Evolutionary conservation across 2,888 invertebrate species (phyloP).

Genomic region (Protophormia terraenovae): DNA sequence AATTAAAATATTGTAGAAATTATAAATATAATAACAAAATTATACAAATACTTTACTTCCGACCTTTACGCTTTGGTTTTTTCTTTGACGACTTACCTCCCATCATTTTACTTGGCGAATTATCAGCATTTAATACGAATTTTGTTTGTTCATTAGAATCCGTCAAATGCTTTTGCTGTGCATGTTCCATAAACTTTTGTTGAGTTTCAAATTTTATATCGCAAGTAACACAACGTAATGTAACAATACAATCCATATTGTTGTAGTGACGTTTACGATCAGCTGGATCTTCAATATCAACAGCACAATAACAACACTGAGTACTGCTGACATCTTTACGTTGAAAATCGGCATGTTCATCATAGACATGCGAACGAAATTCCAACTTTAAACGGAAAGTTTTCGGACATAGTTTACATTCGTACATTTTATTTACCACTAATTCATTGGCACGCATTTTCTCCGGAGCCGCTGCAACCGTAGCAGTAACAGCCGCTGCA

Average conservation of each 20-base stretch:
- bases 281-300: slow-evolving; percentile 80
- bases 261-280: slow-evolving; percentile 81
- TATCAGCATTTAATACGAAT: slow-evolving; percentile 68
- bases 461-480: slow-evolving; percentile 73
- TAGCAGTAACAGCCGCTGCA: slow-evolving; percentile 68
- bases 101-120: slow-evolving; percentile 72
- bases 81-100: slow-evolving; percentile 46
- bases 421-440: slow-evolving; percentile 80
- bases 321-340: slow-evolving; percentile 79
- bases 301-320: slow-evolving; percentile 80
- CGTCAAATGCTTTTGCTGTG: slow-evolving; percentile 80
- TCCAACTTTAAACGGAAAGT: slow-evolving; percentile 80
- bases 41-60: too few relatives aligned
- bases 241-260: slow-evolving; percentile 81
- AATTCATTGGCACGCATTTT: slow-evolving; percentile 80
- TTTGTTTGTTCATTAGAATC: slow-evolving; percentile 68
- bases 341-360: slow-evolving; percentile 80
- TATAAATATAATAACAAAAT: too few relatives aligned
- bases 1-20: too few relatives aligned
- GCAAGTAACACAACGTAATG: slow-evolving; percentile 80
- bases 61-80: not conserved
- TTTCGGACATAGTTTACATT: slow-evolving; percentile 80
- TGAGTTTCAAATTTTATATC: slow-evolving; percentile 80
- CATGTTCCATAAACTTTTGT: slow-evolving; percentile 80
- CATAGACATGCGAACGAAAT: slow-evolving; percentile 81